Evolutionary conservation across 2,888 invertebrate species (phyloP).

Genomic region (Ypsolopha sequella): DNA sequence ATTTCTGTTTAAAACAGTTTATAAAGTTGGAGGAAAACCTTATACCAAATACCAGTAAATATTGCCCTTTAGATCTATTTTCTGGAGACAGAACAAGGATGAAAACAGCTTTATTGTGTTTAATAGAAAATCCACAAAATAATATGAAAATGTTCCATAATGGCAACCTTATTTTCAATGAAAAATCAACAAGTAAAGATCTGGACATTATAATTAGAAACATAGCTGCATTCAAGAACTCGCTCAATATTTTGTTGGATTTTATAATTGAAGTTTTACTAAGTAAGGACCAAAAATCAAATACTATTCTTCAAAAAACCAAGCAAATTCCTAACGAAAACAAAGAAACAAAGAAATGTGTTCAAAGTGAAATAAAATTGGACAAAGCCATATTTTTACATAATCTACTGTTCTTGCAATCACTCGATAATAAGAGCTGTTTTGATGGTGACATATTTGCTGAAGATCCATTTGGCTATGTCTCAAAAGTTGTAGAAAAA

Average conservation of each 20-base stretch:
- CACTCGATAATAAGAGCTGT: conserved; percentile 23
- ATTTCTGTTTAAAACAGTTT: conserved; percentile 71
- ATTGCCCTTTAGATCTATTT: conserved; percentile 80
- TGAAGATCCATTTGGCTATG: conserved; percentile 27
- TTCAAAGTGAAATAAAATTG: conserved; percentile 15
- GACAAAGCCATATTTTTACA: conserved; percentile 23
- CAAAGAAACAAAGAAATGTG: conserved; percentile 15
- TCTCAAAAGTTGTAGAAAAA: conserved; percentile 24
- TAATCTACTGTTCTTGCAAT: conserved; percentile 39
- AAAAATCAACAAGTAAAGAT: conserved; percentile 20
- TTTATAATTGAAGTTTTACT: conserved; percentile 40
- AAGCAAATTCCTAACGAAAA: too few relatives aligned
- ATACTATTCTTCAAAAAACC: conserved; percentile 5
- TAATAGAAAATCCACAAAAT: conserved; percentile 73
- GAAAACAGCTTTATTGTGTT: conserved; percentile 57
- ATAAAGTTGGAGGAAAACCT: conserved; percentile 63
- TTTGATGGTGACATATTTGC: conserved; percentile 11
- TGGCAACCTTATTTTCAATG: conserved; percentile 33
- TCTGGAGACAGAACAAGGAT: conserved; percentile 72
- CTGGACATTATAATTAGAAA: conserved; percentile 23
- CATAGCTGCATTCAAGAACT: conserved; percentile 21
- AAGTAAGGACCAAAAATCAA: conserved; percentile 11
- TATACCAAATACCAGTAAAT: conserved; percentile 65
- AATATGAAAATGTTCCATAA: conserved; percentile 73
- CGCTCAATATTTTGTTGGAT: conserved; percentile 29